Evolutionary conservation across 1,140 invertebrate species (phyloP), one percentile per base, ranked within the genome.

Genomic region (Penaeus vannamei): DNA sequence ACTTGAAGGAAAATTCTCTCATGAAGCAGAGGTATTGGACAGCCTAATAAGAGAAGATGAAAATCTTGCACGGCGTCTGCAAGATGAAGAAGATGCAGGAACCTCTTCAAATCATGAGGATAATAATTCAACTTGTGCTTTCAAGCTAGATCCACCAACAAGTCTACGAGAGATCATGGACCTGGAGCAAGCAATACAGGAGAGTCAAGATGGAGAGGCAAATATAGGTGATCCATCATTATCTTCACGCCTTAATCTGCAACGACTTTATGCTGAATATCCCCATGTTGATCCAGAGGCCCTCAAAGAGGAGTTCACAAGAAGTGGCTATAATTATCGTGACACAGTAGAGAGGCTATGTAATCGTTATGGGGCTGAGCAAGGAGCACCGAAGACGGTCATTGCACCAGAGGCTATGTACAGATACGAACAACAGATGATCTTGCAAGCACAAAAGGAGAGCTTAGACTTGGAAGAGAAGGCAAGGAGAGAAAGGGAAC

Each of bases 181-280:
- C 36, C 77, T 90, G n/a, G 88, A 90, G n/a, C 77, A 90, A 81
- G 88, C 88, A 72, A n/a, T 90, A 59, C 77, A 81, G 46, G 42
- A 69, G 61, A 90, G 88, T 46, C 84, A 82, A 22, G 53, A 26
- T 29, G 79, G 85, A 26, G 61, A n/a, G 26, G 26, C 12, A 17
- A 85, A 42, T 53, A 10, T 20, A 7, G 80, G 76, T 8, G 61
- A 69, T 26, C 46, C 60, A 26, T 69, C 64, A 7, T 59, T 90
- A 36, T 90, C 88, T 14, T 86, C 84, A n/a, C 61, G 53, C 29
- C 88, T 90, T 42, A 90, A 66, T 29, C 60, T 90, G 17, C 77
- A 85, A 62, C 84, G 88, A 42, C 61, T 90, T 20, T 72, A 85
- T 59, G 62, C 61, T 46, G 88, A 90, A 61, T 90, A 90, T 60